Evolutionary conservation across 2,113 vertebrate species (phyloP).

Genomic region (Macrotus californicus): DNA sequence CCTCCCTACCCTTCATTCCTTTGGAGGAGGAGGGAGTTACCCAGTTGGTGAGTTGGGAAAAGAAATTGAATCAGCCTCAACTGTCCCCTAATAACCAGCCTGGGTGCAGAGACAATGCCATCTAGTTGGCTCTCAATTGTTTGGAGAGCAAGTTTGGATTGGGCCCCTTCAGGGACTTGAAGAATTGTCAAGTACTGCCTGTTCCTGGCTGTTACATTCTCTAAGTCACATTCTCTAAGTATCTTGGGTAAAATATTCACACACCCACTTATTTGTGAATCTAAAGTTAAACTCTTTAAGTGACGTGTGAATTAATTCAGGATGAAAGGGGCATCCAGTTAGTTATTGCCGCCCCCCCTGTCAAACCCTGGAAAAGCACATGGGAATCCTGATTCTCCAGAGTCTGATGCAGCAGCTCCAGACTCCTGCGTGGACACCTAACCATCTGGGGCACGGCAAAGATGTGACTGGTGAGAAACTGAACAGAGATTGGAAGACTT

Average conservation of each 20-base stretch:
- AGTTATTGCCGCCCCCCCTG: background rate
- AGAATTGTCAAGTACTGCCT: background rate
- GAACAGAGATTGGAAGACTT: background rate
- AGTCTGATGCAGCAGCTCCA: too few relatives aligned
- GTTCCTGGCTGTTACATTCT: background rate
- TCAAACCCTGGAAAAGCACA: fast-evolving
- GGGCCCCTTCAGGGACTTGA: background rate
- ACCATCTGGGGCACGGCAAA: background rate
- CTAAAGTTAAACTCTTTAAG: background rate
- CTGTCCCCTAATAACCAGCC: background rate
- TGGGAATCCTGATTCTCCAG: background rate
- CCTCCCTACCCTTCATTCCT: background rate
- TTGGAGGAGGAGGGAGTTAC: background rate
- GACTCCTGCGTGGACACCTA: fast-evolving
- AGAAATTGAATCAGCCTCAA: background rate
- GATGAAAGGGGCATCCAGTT: background rate
- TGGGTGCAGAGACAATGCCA: background rate
- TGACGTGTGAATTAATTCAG: background rate
- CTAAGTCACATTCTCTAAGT: too few relatives aligned
- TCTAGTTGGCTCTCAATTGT: background rate
- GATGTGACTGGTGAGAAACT: background rate
- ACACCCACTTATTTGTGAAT: background rate
- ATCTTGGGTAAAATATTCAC: background rate
- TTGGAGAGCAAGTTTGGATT: background rate
- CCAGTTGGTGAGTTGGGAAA: background rate